Evolutionary conservation across 2,888 invertebrate species (phyloP), one percentile per base, ranked within the genome.

Genomic region (Mesoligia furuncula): DNA sequence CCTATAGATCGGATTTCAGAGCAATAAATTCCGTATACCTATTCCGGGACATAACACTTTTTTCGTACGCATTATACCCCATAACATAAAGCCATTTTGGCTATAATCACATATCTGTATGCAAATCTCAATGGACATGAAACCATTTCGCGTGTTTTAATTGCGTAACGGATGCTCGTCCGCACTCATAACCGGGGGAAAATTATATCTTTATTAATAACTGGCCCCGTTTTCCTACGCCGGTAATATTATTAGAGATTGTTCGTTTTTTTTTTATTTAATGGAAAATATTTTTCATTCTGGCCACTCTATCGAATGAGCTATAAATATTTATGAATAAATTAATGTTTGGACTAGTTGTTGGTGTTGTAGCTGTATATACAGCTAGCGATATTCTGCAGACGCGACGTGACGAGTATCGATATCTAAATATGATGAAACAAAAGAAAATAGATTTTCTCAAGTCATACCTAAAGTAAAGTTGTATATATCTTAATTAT

Each of bases 81-180:
- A 83, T 85, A 85, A 90, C 86, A 90, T 91, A 90, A 91, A 91
- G 87, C 91, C 92, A 88, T 93, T 92, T 91, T 92, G 87, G 89
- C 91, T 91, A 93, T 94, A 95, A 95, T 94, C 92, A 92, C 92
- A 92, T 93, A 94, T 95, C 93, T 94, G 92, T 94, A 95, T 95
- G 95, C 95, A 95, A 95, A 95, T 95, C 94, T 95, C 94, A 91
- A 92, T 93, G 94, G 94, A 93, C 92, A 90, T 75, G 87, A 85
- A 90, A 87, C 91, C 93, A 92, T 94, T 93, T 90, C 91, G 90
- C 90, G 89, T 89, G 93, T 89, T 93, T 94, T 95, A 95, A 95
- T 95, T 95, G 94, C 93, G 90, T 92, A 92, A 93, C 92, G 92
- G 91, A 92, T 92, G 94, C 93, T 90, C 90, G 91, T 93, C 92